Percentiles rank a stretch among this genome's conserved stretches.
Evolutionary conservation across 2,888 invertebrate genomes (phyloP).

Genomic region (Lasioglossum morio): DNA sequence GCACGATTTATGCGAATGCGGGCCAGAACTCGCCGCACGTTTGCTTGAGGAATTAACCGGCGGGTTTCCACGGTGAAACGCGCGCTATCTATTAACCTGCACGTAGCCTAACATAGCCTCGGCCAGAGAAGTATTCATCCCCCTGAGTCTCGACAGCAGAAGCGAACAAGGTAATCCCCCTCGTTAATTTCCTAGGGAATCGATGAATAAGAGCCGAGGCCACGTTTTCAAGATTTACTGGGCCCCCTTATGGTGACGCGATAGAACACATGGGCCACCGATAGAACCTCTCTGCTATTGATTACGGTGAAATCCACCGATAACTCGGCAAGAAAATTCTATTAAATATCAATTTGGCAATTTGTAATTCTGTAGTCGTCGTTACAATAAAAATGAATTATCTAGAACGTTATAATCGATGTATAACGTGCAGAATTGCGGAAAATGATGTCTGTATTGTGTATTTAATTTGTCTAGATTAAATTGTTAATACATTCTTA

Average conservation of each 20-base stretch:
- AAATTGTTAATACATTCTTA: too few species aligned
- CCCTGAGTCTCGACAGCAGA: constrained; percentile 14
- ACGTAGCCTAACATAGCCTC: not conserved
- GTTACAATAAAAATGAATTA: too few species aligned
- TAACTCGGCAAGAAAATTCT: not conserved
- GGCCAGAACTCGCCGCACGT: constrained; percentile 36
- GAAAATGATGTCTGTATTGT: not conserved
- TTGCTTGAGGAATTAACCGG: constrained; percentile 49
- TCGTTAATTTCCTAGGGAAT: constrained; percentile 42
- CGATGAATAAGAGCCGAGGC: constrained; percentile 18
- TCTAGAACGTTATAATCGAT: not conserved
- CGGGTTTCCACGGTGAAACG: constrained; percentile 35
- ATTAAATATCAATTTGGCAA: not conserved
- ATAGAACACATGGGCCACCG: not conserved
- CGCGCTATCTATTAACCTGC: constrained; percentile 40
- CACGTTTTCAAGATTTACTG: constrained; percentile 12
- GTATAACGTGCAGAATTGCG: not conserved
- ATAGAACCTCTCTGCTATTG: not conserved
- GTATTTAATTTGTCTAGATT: too few species aligned
- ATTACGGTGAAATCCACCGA: not conserved
- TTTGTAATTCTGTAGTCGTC: too few species aligned
- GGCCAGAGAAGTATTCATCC: constrained; percentile 32
- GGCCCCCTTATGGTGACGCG: not conserved
- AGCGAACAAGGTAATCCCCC: constrained; percentile 23
- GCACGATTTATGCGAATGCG: constrained; percentile 34